Conservation (phyloP, 2,113 vertebrate genomes). For the Dunckerocampus dactyliophorus region DNA sequence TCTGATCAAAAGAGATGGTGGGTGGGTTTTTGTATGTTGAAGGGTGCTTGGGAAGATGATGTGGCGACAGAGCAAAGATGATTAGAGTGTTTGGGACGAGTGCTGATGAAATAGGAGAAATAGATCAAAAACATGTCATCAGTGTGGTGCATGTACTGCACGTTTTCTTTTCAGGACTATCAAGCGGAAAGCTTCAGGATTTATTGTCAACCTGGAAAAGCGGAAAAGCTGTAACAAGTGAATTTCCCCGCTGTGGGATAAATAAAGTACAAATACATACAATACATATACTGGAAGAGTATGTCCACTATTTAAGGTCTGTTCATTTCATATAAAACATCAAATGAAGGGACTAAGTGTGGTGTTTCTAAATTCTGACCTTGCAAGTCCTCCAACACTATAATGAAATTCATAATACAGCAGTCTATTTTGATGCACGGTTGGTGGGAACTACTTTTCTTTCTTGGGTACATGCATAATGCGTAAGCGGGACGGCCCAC, state of each 20-base stretch:
- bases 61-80: slow-evolving; percentile 13
- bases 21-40: slow-evolving; percentile 18
- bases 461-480: too few relatives aligned
- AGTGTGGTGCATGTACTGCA: not conserved
- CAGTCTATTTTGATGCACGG: too few relatives aligned
- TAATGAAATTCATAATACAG: too few relatives aligned
- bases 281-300: too few relatives aligned
- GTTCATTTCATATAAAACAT: not conserved
- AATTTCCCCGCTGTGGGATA: too few relatives aligned
- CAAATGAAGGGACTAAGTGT: not conserved
- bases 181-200: not conserved
- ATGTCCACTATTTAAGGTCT: not conserved
- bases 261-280: too few relatives aligned
- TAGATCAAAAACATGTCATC: slow-evolving; percentile 30
- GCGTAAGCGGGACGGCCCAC: too few relatives aligned
- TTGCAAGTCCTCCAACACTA: too few relatives aligned
- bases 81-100: slow-evolving; percentile 24
- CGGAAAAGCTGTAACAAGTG: too few relatives aligned
- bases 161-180: not conserved
- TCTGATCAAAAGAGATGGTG: slow-evolving; percentile 44
- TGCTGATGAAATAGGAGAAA: slow-evolving; percentile 21
- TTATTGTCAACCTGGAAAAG: too few relatives aligned
- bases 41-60: slow-evolving; percentile 21
- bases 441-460: too few relatives aligned
- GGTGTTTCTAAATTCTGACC: too few relatives aligned